Evolutionary conservation across 2,113 vertebrate genomes (phyloP), one percentile per base, ranked within the genome.

Genomic region (Indicator maculatus): DNA sequence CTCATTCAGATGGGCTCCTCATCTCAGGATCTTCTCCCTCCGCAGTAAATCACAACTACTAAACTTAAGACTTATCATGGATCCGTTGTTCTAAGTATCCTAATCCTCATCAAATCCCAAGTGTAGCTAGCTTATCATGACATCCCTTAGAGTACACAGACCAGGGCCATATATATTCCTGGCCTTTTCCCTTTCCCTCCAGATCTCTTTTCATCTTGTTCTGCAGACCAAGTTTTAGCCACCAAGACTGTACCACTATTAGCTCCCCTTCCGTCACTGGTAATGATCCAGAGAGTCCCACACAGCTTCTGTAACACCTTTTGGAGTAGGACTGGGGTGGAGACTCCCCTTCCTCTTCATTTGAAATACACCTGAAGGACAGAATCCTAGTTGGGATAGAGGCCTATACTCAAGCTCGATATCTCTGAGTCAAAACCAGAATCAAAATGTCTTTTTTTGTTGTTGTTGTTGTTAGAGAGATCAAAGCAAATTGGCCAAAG

Each of bases 401-500:
- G 31, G 11, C 14, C 56, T 86, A 38, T 47, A 31, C 30, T 26
- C 44, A 70, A 83, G 66, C 8, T 77, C 5, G 16, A 11, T 38
- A 83, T 76, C 84, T 41, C 65, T 33, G 41, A 85, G 45, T n/a
- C 36, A 91, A 88, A 83, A n/a, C 0, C 13, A 91, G 55, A 65
- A 55, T 70, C 38, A 89, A 78, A 83, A 79, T 73, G 55, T 5
- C 14, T 85, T 75, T 79, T 91, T 65, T 63, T 91, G 7, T 36
- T 36, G 83, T 75, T 79, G 89, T 65, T 63, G 89, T 88, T 87
- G 75, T 83, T 53, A 55, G 55, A 8, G 39, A 8, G 39, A 93
- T 83, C 87, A 94, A 85, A 88, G 88, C 36, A 91, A 95, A 89
- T 69, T 61, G 91, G 87, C 87, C 71, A 92, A 91, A 96, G 52